Percentiles rank a stretch among this genome's conserved stretches.
phyloP scores from a whole-genome alignment of 2,888 invertebrate species.

The Dryococelus australis region DNA sequence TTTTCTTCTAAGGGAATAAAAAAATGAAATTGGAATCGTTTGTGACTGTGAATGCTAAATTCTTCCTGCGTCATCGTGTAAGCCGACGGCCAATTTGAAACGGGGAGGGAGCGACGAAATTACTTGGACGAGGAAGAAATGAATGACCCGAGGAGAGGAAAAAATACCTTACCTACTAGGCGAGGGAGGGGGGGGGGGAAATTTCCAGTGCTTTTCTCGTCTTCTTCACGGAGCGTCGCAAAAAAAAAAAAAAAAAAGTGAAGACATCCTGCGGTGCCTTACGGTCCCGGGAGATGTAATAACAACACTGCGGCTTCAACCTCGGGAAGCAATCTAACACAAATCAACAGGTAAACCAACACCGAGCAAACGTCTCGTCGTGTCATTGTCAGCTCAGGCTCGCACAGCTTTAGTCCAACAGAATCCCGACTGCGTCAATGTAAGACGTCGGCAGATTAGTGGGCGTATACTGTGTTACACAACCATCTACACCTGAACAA shows the following conservation, averaged over 20 bases:
- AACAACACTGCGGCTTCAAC: not conserved
- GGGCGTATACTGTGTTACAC: too few relatives aligned
- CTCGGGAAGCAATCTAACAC: not conserved
- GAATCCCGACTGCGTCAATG: too few relatives aligned
- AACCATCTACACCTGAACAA: too few relatives aligned
- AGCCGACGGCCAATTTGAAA: not conserved
- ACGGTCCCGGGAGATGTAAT: not conserved
- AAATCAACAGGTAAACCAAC: not conserved
- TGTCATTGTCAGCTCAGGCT: not conserved
- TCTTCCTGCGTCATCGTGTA: not conserved
- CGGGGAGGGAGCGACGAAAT: not conserved
- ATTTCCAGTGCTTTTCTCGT: not conserved
- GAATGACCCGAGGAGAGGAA: not conserved
- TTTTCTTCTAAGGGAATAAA: not conserved
- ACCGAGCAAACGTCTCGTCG: not conserved
- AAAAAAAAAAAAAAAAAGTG: not conserved
- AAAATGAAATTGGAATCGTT: constrained; percentile 8
- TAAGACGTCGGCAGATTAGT: too few relatives aligned
- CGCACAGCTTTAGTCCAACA: too few relatives aligned
- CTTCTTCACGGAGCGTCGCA: not conserved
- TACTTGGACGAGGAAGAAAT: not conserved
- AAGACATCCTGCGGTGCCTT: not conserved
- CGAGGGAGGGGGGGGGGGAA: not conserved
- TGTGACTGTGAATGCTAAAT: constrained; percentile 5
- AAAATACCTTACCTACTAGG: not conserved